Conservation (phyloP, 2,113 vertebrate genomes). For the Apteryx mantelli region DNA sequence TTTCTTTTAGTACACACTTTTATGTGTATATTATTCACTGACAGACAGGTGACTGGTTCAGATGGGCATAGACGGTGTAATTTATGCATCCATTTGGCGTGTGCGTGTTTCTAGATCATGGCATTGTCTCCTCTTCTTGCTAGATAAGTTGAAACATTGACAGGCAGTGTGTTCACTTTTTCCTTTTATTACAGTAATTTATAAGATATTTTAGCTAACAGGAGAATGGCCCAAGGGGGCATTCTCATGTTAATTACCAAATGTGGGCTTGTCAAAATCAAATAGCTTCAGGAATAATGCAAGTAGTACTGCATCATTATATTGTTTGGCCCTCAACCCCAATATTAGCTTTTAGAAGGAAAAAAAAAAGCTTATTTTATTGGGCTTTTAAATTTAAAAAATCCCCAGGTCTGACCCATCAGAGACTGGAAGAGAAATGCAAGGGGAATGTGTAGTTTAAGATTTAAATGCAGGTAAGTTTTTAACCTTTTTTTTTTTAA, state of each 20-base stretch:
- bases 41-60: conserved; percentile 41
- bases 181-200: conserved; percentile 86
- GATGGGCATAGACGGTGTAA: conserved; percentile 46
- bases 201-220: conserved; percentile 87
- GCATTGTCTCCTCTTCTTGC: conserved; percentile 78
- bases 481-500: conserved; percentile 19
- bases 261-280: conserved; percentile 87
- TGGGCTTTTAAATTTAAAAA: conserved; percentile 71
- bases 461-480: conserved; percentile 46
- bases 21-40: neutral
- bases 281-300: conserved; percentile 84
- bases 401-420: conserved; percentile 42
- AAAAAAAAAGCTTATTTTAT: conserved; percentile 32
- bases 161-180: conserved; percentile 82
- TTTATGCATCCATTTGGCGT: conserved; percentile 70
- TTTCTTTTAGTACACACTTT: neutral
- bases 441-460: conserved; percentile 37
- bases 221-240: conserved; percentile 82
- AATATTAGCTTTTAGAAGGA: conserved; percentile 76
- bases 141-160: conserved; percentile 82
- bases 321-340: conserved; percentile 83
- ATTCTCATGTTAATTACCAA: conserved; percentile 87
- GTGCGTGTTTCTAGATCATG: conserved; percentile 71
- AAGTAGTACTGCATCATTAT: conserved; percentile 78
- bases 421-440: conserved; percentile 33